phyloP scores from a whole-genome alignment of 92 coral and sea anemone genomes.

The Palythoa grandis region DNA sequence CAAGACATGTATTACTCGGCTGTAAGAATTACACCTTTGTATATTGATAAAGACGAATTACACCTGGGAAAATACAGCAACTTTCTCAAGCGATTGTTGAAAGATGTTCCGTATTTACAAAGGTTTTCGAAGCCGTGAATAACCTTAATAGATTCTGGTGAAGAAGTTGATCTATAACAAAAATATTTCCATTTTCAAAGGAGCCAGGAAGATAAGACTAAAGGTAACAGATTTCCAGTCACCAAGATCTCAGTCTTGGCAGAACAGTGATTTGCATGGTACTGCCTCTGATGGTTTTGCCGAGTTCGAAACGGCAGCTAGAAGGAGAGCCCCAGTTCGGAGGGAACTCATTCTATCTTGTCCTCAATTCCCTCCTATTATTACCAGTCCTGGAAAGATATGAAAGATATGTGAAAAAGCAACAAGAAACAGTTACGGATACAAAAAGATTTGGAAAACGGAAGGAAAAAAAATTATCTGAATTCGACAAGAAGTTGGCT shows the following conservation, averaged over 20 bases:
- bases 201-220: conserved; percentile 45
- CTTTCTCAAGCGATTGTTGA: conserved; percentile 18
- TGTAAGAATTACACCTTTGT: conserved; percentile 56
- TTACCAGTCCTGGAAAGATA: background rate
- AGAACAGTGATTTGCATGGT: background rate
- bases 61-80: conserved; percentile 8
- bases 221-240: conserved; percentile 45
- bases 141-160: too few species aligned
- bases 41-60: conserved; percentile 42
- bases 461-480: background rate
- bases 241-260: conserved; percentile 22
- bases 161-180: conserved; percentile 45
- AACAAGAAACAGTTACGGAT: too few species aligned
- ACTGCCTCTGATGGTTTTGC: background rate
- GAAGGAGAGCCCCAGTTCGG: background rate
- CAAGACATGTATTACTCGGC: conserved; percentile 45
- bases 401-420: too few species aligned
- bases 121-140: too few species aligned
- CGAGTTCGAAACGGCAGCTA: background rate
- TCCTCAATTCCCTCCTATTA: background rate
- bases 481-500: conserved; percentile 30
- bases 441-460: too few species aligned
- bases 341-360: background rate
- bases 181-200: conserved; percentile 57
- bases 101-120: conserved; percentile 40